Evolutionary conservation across 2,888 invertebrate genomes (phyloP), one percentile per base, ranked within the genome.

Genomic region (Dicyrtoma fusca): DNA sequence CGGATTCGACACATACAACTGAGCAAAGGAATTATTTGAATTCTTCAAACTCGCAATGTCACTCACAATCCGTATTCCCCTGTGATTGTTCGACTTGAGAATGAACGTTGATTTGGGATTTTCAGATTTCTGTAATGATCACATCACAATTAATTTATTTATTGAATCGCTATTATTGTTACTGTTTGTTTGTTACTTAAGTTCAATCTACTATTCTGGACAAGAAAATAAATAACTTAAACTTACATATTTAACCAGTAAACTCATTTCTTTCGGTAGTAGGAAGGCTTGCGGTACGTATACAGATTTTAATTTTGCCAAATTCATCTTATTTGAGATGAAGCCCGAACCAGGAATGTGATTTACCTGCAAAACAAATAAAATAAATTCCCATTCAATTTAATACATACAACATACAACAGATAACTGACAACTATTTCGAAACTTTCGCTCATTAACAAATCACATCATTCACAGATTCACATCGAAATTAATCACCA

Each of bases 301-400:
- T 73, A 88, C 87, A 19, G 92, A 86, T n/a, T 87, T 84, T 0
- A 92, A 89, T 3, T 91, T 92, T 0, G 95, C 94, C 66, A 98
- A 86, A 82, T 91, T 91, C 5, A 91, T 93, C 87, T 98, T 98
- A 82, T 93, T 95, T 0, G 96, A 95, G 65, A 97, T 89, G 82
- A 88, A 95, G 0, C 97, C 97, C 55, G 92, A 92, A 0, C 97
- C 97, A 0, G 97, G 97, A 81, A 95, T 91, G 82, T 97, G 96
- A 82, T 98, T 98, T 0, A 97, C 90, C 85, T 86, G 79, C 3
- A 82, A 76, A 63, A 73, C 73, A 57, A 71, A 72, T 65, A 68
- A 59, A 69, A 44, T 17, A n/a, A 23, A 34, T 59, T 59, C 14
- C n/a, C 34, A 63, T 44, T 21, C 14, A 63, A 21, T n/a, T n/a